These are phyloP conservation scores for Oeneis ivallda DNA, from an alignment of 2,888 invertebrate genomes.

Conservation along the genomic window DNA sequence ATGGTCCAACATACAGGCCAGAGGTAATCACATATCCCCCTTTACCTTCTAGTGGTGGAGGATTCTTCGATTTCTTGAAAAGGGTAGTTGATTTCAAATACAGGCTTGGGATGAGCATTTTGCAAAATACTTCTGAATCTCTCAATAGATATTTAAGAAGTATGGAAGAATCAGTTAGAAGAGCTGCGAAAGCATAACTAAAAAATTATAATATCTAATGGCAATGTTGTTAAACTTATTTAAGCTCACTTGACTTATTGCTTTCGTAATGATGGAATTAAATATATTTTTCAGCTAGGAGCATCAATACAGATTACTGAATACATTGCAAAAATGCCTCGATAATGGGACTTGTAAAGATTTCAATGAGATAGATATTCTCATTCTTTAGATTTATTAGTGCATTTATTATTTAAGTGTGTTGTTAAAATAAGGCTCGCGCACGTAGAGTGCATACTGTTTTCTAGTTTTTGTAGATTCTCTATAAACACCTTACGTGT, in stretches of 20 bases:
- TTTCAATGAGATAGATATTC: neutral
- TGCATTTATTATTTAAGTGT: slow-evolving; percentile 20
- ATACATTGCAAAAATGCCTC: too few relatives aligned
- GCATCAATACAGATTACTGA: too few relatives aligned
- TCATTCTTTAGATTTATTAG: slow-evolving; percentile 5
- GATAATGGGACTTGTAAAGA: neutral
- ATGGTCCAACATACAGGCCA: slow-evolving; percentile 44
- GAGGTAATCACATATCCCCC: slow-evolving; percentile 72
- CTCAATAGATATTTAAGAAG: slow-evolving; percentile 84
- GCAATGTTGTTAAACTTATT: too few relatives aligned
- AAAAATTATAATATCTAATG: slow-evolving; percentile 1
- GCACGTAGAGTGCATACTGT: neutral
- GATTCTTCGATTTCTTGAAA: slow-evolving; percentile 83
- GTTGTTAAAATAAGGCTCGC: neutral
- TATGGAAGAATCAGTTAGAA: slow-evolving; percentile 70
- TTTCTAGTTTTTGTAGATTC: neutral
- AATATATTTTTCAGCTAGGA: too few relatives aligned
- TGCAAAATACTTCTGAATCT: slow-evolving; percentile 85
- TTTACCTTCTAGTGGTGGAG: slow-evolving; percentile 47
- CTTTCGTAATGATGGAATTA: too few relatives aligned
- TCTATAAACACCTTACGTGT: too few relatives aligned
- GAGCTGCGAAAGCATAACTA: slow-evolving; percentile 58
- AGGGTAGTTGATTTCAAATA: slow-evolving; percentile 86
- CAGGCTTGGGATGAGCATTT: slow-evolving; percentile 84
- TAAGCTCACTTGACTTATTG: too few relatives aligned